These are phyloP conservation scores for Clistopyga incitator DNA, from an alignment of 2,888 invertebrate species.

Conservation along the genomic window DNA sequence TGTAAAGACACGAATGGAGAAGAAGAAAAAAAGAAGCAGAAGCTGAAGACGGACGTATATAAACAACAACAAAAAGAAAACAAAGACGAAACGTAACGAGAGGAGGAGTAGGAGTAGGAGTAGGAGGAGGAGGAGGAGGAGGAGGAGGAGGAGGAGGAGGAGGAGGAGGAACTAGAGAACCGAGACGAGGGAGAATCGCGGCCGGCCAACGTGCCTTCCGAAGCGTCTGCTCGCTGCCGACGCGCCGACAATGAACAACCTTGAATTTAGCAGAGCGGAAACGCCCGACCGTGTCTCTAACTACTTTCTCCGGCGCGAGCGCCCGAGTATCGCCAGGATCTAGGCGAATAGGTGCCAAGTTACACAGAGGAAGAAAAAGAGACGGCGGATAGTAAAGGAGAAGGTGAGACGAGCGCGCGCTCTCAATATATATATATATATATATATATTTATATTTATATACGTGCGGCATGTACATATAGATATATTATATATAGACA, in stretches of 20 bases:
- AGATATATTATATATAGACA: conserved; percentile 51
- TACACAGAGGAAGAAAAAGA: conserved; percentile 63
- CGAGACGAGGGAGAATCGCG: conserved; percentile 60
- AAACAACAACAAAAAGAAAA: too few species aligned
- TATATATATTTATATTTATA: too few species aligned
- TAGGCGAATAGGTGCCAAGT: conserved; percentile 80
- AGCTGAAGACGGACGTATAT: neutral
- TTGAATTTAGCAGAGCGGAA: conserved; percentile 83
- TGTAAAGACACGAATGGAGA: conserved; percentile 12
- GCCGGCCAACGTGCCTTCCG: conserved; percentile 57
- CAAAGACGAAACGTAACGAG: conserved; percentile 40
- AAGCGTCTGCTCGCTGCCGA: conserved; percentile 58
- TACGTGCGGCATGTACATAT: too few species aligned
- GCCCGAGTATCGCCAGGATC: conserved; percentile 73
- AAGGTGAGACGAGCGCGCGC: conserved; percentile 35
- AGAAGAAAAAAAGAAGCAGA: neutral
- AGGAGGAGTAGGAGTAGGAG: conserved; percentile 17
- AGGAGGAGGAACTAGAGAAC: conserved; percentile 34
- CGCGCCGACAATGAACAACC: conserved; percentile 73
- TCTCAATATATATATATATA: conserved; percentile 54
- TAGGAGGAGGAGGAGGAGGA: too few species aligned
- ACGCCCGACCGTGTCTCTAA: conserved; percentile 78
- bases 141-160: too few species aligned
- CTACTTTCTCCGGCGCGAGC: conserved; percentile 80
- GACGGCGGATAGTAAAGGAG: conserved; percentile 63